Base-by-base conservation (phyloP, 2,113 vertebrate species). In the Madoqua kirkii region DNA sequence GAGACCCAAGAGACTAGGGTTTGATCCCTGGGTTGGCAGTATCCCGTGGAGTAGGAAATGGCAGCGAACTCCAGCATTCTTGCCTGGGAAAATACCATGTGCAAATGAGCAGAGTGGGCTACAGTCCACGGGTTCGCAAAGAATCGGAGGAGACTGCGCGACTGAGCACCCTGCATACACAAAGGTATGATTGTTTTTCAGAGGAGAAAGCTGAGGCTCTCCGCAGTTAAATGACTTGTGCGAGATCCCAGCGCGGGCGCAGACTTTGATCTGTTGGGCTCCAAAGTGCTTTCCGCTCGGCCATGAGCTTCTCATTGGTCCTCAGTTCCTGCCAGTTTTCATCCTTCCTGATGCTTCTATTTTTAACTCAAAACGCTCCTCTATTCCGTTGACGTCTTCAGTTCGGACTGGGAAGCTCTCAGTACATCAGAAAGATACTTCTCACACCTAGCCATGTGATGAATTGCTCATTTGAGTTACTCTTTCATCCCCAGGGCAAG, bases 161-260 rank as follows among this genome's bases (percentile, higher is more conserved):
- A 40, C n/a, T 71, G 9, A 74, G n/a, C n/a, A 36, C 19, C 17
- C 9, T 71, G 64, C 36, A 43, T 3, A 43, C 40, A 2, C 7
- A 17, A 36, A 91, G 14, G 71, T 33, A 12, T 21, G 57, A 13
- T 31, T 5, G 21, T 76, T 60, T 96, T 57, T 81, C 54, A 67
- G 74, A 60, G n/a, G 40, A 54, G 48, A 36, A 78, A 84, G 33
- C 45, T 11, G 33, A 94, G 67, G 57, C 25, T n/a, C 25, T 3
- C 13, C 7, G 3, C 71, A 50, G 23, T 23, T 67, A 12, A 21
- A 5, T 4, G 8, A 6, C 29, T n/a, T 43, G 10, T 31, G 57
- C 52, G 50, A 57, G 6, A 4, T 64, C 31, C 55, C 23, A 11
- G 0, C 0, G 7, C 21, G 2, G 31, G 45, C 4, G 43, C 0